These are phyloP conservation scores for Pogonomyrmex barbatus DNA, from an alignment of 1,140 invertebrate species.

Conservation along the genomic window DNA sequence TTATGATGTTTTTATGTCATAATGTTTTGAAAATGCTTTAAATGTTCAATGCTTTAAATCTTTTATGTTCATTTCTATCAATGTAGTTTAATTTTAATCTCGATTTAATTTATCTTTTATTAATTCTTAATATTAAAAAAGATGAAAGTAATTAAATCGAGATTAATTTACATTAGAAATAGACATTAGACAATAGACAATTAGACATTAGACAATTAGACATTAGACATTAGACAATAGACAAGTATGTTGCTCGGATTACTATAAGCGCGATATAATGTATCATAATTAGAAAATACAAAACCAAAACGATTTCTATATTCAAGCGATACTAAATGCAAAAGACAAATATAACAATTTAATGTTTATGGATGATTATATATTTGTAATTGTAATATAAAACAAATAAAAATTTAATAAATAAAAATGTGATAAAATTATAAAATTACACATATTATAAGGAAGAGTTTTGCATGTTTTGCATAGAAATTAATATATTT, in stretches of 20 bases:
- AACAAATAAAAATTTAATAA: neutral
- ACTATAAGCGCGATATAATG: neutral
- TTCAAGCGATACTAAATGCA: conserved; percentile 66
- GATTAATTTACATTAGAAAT: too few species aligned
- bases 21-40: too few species aligned
- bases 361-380: conserved; percentile 33
- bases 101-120: too few species aligned
- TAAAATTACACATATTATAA: neutral
- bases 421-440: neutral
- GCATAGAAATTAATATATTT: neutral
- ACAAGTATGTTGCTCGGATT: neutral
- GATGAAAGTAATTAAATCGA: too few species aligned
- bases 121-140: too few species aligned
- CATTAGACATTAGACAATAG: too few species aligned
- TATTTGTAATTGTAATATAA: conserved; percentile 20
- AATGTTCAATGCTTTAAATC: too few species aligned
- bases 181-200: too few species aligned
- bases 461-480: neutral
- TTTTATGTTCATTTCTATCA: too few species aligned
- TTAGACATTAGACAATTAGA: too few species aligned
- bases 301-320: neutral
- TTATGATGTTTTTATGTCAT: too few species aligned
- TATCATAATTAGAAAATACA: neutral
- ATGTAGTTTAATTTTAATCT: too few species aligned
- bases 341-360: conserved; percentile 31